A percentile compares a stretch with the other conserved stretches of the same genome.
Evolutionary conservation across 2,888 invertebrate genomes (phyloP).

Genomic region (Tyria jacobaeae): DNA sequence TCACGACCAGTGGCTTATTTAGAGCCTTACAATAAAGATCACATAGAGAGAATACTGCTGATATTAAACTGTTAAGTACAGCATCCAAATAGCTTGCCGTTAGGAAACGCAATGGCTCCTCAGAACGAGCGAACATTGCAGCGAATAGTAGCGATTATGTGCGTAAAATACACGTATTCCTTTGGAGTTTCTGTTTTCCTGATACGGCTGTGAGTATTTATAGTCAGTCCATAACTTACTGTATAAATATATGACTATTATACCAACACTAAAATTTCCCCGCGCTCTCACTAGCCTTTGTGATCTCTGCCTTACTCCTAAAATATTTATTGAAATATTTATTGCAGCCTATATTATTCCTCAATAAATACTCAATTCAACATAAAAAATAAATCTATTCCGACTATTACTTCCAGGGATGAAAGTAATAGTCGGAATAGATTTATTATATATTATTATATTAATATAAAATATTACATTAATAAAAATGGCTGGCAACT

Average conservation of each 20-base stretch:
- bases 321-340: too few species aligned
- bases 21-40: conserved; percentile 20
- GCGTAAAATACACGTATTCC: conserved; percentile 26
- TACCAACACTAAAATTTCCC: background rate
- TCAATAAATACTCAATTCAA: too few species aligned
- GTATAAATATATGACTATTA: background rate
- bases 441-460: too few species aligned
- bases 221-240: background rate
- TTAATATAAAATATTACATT: too few species aligned
- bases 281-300: too few species aligned
- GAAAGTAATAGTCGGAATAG: too few species aligned
- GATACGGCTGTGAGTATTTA: background rate
- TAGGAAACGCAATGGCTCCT: conserved; percentile 28
- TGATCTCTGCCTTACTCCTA: too few species aligned
- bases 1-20: background rate
- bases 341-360: too few species aligned
- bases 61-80: conserved; percentile 47
- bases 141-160: conserved; percentile 41
- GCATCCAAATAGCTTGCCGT: conserved; percentile 33
- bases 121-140: conserved; percentile 41
- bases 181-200: conserved; percentile 20
- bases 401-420: too few species aligned
- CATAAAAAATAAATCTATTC: too few species aligned
- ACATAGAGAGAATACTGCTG: conserved; percentile 24
- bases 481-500: too few species aligned